phyloP scores from a whole-genome alignment of 2,888 invertebrate species.

The Notodonta ziczac region DNA sequence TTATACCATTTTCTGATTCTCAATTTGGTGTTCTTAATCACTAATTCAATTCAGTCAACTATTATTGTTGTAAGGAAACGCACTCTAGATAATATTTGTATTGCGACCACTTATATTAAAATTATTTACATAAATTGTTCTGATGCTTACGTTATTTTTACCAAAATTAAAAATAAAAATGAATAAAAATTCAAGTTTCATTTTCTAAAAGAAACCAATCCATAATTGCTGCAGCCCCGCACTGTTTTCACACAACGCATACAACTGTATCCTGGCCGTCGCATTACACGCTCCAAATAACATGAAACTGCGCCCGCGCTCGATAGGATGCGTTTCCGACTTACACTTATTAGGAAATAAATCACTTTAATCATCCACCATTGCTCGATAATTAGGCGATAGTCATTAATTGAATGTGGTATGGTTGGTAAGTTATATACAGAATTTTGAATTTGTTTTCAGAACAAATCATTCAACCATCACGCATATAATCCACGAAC shows the following conservation, averaged over 20 bases:
- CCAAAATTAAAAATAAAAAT: no score
- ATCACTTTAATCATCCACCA: slow-evolving; percentile 4
- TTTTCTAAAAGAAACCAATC: slow-evolving; percentile 23
- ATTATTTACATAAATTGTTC: no score
- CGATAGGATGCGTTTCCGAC: slow-evolving; percentile 7
- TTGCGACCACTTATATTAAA: no score
- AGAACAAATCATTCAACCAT: no score
- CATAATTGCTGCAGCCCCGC: slow-evolving; percentile 21
- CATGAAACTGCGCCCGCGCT: slow-evolving; percentile 37
- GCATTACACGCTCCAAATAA: slow-evolving; percentile 65
- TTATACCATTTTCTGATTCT: no score
- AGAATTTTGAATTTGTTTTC: not conserved
- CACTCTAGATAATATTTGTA: no score
- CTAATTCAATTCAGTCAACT: no score
- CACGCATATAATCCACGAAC: no score
- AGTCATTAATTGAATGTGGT: not conserved
- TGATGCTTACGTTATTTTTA: no score
- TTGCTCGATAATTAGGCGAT: not conserved
- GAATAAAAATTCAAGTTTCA: slow-evolving; percentile 3
- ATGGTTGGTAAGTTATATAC: not conserved
- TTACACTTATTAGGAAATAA: slow-evolving; percentile 6
- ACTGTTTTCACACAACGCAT: slow-evolving; percentile 55
- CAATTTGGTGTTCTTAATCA: not conserved
- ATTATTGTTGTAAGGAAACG: no score
- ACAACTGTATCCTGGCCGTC: slow-evolving; percentile 48